phyloP scores from a whole-genome alignment of 2,113 vertebrate genomes.

The Laticauda colubrina region DNA sequence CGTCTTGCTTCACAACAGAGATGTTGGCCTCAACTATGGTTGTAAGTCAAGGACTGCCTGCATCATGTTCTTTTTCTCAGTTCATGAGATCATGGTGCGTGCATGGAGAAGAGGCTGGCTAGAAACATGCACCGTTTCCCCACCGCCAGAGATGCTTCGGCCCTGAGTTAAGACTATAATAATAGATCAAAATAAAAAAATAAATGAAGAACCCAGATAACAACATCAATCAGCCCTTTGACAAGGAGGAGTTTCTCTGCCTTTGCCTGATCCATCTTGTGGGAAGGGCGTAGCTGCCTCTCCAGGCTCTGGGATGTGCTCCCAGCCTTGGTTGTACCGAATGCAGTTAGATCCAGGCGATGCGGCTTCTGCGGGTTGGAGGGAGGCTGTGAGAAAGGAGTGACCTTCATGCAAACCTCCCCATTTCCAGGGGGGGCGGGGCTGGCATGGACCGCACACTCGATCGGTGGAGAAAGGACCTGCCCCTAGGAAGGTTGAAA shows the following conservation, averaged over 20 bases:
- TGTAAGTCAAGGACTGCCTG: background rate
- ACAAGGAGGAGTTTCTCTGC: background rate
- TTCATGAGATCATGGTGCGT: background rate
- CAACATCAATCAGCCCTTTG: background rate
- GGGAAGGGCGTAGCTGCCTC: background rate
- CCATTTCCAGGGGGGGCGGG: accelerated
- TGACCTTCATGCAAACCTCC: background rate
- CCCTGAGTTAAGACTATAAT: background rate
- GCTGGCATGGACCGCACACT: background rate
- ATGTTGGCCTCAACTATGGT: background rate
- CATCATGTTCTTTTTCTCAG: background rate
- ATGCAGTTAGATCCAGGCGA: background rate
- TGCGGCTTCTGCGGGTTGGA: background rate
- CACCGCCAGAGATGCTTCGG: background rate
- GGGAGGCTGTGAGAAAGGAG: background rate
- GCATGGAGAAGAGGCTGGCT: background rate
- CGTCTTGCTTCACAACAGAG: background rate
- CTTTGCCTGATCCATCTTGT: background rate
- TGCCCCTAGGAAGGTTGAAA: background rate
- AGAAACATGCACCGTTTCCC: background rate
- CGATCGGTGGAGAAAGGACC: background rate
- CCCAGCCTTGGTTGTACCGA: background rate
- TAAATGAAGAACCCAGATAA: background rate
- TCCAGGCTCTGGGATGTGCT: background rate
- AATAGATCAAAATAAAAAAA: background rate